Evolutionary conservation across 1,140 invertebrate genomes (phyloP).

Genomic region (Centruroides vittatus): DNA sequence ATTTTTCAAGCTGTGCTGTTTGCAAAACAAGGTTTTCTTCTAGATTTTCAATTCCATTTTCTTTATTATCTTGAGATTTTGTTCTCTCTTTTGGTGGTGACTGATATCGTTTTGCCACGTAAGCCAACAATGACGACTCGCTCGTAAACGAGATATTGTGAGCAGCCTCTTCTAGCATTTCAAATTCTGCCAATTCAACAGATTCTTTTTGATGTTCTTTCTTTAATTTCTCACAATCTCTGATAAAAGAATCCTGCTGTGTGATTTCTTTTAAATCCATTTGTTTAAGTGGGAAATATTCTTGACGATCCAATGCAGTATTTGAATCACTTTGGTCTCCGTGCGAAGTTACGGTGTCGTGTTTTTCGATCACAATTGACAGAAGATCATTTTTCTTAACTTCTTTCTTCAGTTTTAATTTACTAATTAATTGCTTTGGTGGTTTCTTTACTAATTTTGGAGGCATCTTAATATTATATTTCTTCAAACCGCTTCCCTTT

Average conservation of each 20-base stretch:
- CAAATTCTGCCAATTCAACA: constrained; percentile 11
- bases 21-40: too few species aligned
- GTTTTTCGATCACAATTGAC: not conserved
- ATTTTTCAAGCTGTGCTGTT: too few species aligned
- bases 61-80: too few species aligned
- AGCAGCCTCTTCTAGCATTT: constrained; percentile 6
- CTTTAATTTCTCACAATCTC: not conserved
- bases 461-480: not conserved
- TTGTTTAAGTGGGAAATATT: not conserved
- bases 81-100: too few species aligned
- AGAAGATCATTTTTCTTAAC: not conserved
- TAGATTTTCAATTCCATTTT: too few species aligned
- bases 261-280: not conserved
- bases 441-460: not conserved
- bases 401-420: not conserved
- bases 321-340: not conserved
- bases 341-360: not conserved
- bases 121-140: constrained; percentile 5
- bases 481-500: not conserved
- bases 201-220: not conserved
- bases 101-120: too few species aligned
- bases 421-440: too few species aligned
- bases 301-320: not conserved
- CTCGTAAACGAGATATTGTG: constrained; percentile 12
- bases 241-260: not conserved